Base-by-base conservation (phyloP, 2,888 invertebrate species). In the Limnephilus auricula region DNA sequence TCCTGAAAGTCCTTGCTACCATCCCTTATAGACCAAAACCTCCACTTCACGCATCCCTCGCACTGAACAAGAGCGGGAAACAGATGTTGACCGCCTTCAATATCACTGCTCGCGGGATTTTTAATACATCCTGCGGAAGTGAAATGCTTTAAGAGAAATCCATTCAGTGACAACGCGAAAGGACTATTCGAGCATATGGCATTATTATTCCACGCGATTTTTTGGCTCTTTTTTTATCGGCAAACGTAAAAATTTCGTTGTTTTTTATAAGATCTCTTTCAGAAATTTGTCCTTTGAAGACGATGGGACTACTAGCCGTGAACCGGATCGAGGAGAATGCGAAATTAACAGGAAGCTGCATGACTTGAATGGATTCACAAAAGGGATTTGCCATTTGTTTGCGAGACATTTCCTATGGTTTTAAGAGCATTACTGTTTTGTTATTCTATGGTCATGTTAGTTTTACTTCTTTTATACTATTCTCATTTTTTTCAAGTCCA, bases 111-210 rank as follows among this genome's bases (percentile, higher is more conserved):
- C 50, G 45, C 78, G 34, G 37, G n/a, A n/a, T 37, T 37, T n/a
- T 84, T 37, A 84, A 89, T 89, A 91, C 92, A 93, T 93, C 93
- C 93, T 93, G 93, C 93, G 93, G 93, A 93, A 93, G 92, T 89
- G 90, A 88, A 45, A 92, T 89, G 89, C 89, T 91, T 93, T 93
- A 88, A 82, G 91, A 79, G 91, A 91, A 90, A 91, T 92, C 91
- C 92, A 92, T 92, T 92, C 92, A 92, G 79, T 31, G 89, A 79
- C 88, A 83, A 15, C 65, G 78, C 45, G 32, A 87, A 89, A 82
- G 84, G 84, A 90, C 90, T 78, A 85, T 86, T 78, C 88, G 90
- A 91, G 89, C 92, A 93, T 90, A 93, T 93, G 93, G 93, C 91
- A 91, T 92, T 92, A 92, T 91, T 92, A 92, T 92, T 92, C 82